These are phyloP conservation scores for Isurus oxyrinchus DNA, from an alignment of 2,113 vertebrate genomes.

Conservation along the genomic window DNA sequence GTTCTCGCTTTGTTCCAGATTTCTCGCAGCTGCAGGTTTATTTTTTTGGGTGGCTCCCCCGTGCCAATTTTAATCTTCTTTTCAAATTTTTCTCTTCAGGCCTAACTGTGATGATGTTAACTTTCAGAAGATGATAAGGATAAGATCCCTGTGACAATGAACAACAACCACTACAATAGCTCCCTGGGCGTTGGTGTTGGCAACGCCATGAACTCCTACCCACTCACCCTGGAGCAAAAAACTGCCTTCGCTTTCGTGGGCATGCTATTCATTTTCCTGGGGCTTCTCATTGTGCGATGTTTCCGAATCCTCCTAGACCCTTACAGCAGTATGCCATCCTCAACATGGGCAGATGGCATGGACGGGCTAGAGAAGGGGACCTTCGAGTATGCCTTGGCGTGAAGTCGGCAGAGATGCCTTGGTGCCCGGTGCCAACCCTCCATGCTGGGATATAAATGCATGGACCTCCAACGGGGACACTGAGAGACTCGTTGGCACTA, in stretches of 20 bases:
- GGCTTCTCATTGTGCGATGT: slow-evolving; percentile 87
- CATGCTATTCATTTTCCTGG: slow-evolving; percentile 87
- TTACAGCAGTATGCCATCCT: slow-evolving; percentile 95
- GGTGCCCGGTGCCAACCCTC: neutral
- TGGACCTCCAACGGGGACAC: neutral
- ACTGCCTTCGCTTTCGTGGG: slow-evolving; percentile 90
- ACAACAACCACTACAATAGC: slow-evolving; percentile 80
- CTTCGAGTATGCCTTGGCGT: slow-evolving; percentile 91
- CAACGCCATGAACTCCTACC: slow-evolving; percentile 73
- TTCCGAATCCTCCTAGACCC: slow-evolving; percentile 92
- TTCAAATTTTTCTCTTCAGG: neutral
- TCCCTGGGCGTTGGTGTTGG: slow-evolving; percentile 79
- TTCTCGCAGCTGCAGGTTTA: no score
- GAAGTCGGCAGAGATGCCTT: slow-evolving; percentile 43
- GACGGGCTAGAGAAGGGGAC: slow-evolving; percentile 93
- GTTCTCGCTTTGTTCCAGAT: no score
- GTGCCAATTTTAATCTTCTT: neutral
- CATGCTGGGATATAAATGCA: neutral
- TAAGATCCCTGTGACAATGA: slow-evolving; percentile 64
- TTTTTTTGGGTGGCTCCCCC: no score
- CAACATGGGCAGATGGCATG: slow-evolving; percentile 88
- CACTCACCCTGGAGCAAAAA: slow-evolving; percentile 91
- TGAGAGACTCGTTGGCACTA: neutral
- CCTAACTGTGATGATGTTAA: neutral
- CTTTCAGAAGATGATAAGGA: neutral